Conservation (phyloP, 2,797 vertebrate genomes). For the Amblyraja radiata region DNA sequence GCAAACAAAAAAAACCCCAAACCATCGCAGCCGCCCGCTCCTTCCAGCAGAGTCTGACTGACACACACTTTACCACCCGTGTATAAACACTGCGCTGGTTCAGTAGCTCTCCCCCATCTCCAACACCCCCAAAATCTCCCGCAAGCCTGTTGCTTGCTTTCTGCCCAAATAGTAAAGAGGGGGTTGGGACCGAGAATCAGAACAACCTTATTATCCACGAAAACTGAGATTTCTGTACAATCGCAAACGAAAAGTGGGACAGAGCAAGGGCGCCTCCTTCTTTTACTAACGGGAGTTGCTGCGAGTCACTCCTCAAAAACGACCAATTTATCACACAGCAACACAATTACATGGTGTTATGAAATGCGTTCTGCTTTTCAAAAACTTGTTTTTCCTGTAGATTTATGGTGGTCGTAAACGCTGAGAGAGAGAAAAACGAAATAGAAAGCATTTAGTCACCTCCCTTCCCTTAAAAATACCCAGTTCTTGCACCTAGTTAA, state of each 20-base stretch:
- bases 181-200: not conserved
- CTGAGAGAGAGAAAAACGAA: not conserved
- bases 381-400: not conserved
- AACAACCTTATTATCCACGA: not conserved
- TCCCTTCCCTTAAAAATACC: slow-evolving; percentile 46
- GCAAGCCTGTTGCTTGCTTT: slow-evolving; percentile 36
- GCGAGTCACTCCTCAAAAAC: not conserved
- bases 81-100: not conserved
- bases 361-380: not conserved
- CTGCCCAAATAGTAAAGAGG: not conserved
- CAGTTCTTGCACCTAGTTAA: slow-evolving; percentile 37
- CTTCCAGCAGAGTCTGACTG: not conserved
- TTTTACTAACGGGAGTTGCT: not conserved
- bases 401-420: not conserved
- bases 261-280: slow-evolving; percentile 3
- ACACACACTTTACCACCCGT: not conserved
- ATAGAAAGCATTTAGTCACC: slow-evolving; percentile 38
- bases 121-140: slow-evolving; percentile 24
- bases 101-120: not conserved
- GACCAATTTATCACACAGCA: slow-evolving; percentile 40
- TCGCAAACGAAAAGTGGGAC: not conserved
- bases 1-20: slow-evolving; percentile 32
- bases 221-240: not conserved
- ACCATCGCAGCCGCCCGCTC: slow-evolving; percentile 1
- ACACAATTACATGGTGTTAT: slow-evolving; percentile 39